phyloP scores from a whole-genome alignment of 2,888 invertebrate species.

The Oscheius onirici region DNA sequence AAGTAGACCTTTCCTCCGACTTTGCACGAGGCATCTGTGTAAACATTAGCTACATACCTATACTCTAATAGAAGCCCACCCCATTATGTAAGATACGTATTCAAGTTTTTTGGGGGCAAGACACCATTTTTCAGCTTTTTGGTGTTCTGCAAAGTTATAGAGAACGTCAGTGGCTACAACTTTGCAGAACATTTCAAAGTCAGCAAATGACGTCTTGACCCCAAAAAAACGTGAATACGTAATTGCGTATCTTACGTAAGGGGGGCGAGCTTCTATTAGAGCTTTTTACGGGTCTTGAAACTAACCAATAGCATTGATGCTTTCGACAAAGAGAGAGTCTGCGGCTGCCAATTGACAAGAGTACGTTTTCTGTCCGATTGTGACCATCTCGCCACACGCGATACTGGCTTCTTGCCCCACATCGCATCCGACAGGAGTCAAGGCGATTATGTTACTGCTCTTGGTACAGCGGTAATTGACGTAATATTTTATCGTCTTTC shows the following conservation, averaged over 20 bases:
- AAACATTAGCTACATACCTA: neutral
- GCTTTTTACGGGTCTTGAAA: too few species aligned
- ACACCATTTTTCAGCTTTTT: too few species aligned
- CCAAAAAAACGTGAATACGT: too few species aligned
- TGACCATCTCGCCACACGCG: neutral
- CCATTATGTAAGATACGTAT: too few species aligned
- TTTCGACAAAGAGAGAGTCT: slow-evolving; percentile 1
- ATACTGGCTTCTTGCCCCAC: slow-evolving; percentile 15
- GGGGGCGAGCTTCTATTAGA: too few species aligned
- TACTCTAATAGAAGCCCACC: neutral
- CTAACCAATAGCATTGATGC: neutral
- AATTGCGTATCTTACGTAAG: too few species aligned
- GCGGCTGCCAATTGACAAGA: slow-evolving; percentile 4
- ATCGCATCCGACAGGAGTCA: slow-evolving; percentile 20
- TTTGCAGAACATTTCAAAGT: too few species aligned
- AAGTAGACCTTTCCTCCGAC: slow-evolving; percentile 16
- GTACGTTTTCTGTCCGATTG: slow-evolving; percentile 11
- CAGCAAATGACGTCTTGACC: too few species aligned
- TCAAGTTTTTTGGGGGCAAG: too few species aligned
- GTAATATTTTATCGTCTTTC: neutral
- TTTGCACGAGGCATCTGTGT: slow-evolving; percentile 10
- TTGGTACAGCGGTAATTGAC: slow-evolving; percentile 12
- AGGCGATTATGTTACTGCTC: neutral
- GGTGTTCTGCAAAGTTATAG: too few species aligned
- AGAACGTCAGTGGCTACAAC: too few species aligned